A percentile compares a stretch with the other conserved stretches of the same genome.
These are phyloP conservation scores for Myiotriccus ornatus DNA, from an alignment of 2,797 vertebrate species.

Conservation along the genomic window DNA sequence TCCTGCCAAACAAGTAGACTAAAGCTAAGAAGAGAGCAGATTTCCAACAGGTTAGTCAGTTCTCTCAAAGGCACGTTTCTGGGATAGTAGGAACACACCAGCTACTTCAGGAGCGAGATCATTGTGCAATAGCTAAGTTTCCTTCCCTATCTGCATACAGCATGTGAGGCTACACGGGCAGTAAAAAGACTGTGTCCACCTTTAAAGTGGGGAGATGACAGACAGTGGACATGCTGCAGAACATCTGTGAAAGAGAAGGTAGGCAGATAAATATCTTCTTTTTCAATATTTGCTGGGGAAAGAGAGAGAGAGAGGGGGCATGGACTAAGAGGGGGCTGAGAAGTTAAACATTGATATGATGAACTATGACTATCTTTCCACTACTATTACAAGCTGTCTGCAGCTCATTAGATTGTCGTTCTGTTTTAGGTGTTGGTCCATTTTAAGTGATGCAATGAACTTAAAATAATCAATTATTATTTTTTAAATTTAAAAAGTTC, in stretches of 20 bases:
- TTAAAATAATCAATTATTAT: background rate
- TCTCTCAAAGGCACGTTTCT: background rate
- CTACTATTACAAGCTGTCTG: background rate
- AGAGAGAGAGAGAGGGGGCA: background rate
- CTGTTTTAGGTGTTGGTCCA: background rate
- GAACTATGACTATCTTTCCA: background rate
- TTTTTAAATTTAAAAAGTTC: background rate
- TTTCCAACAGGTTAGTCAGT: background rate
- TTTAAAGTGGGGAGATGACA: background rate
- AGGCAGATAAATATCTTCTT: background rate
- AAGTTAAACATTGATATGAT: background rate
- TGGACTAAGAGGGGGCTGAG: background rate
- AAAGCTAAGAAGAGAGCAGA: background rate
- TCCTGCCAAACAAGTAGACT: background rate
- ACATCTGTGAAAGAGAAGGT: background rate
- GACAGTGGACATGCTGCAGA: background rate
- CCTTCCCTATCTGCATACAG: background rate
- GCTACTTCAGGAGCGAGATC: background rate
- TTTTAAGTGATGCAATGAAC: background rate
- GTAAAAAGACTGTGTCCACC: background rate
- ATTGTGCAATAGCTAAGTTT: background rate
- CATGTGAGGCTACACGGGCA: rapidly evolving
- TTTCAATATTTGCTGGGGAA: background rate
- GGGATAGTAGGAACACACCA: background rate
- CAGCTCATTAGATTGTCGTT: background rate